These are phyloP conservation scores for Chouioia cunea DNA, from an alignment of 2,888 invertebrate genomes.

Conservation along the genomic window DNA sequence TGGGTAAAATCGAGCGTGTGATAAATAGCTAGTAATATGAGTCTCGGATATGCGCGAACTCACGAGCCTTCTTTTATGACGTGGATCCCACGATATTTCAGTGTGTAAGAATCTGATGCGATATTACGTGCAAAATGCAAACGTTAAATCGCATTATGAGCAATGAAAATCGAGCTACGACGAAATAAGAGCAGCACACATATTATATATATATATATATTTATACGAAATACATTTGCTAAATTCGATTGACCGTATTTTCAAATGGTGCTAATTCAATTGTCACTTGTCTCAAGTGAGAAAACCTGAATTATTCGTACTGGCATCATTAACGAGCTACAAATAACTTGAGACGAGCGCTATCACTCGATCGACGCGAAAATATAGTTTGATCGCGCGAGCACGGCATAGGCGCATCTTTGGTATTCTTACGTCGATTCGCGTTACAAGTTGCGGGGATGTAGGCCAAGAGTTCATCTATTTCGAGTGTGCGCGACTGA, in stretches of 20 bases:
- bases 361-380: conserved; percentile 2
- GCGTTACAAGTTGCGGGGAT: conserved; percentile 52
- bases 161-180: no score
- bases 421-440: conserved; percentile 35
- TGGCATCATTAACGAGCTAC: no score
- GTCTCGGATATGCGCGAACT: conserved; percentile 17
- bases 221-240: no score
- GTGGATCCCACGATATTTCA: not conserved
- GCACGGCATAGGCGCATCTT: conserved; percentile 5
- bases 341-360: not conserved
- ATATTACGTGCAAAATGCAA: no score
- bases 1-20: conserved; percentile 23
- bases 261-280: no score
- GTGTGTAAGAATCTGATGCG: no score
- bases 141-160: no score
- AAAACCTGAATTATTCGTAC: no score
- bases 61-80: conserved; percentile 30
- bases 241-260: no score
- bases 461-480: conserved; percentile 67
- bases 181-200: no score
- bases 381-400: conserved; percentile 1
- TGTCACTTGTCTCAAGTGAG: no score
- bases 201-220: no score
- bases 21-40: conserved; percentile 36
- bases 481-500: conserved; percentile 62